These are phyloP conservation scores for Arizona elegans DNA, from an alignment of 2,113 vertebrate genomes.

Conservation along the genomic window DNA sequence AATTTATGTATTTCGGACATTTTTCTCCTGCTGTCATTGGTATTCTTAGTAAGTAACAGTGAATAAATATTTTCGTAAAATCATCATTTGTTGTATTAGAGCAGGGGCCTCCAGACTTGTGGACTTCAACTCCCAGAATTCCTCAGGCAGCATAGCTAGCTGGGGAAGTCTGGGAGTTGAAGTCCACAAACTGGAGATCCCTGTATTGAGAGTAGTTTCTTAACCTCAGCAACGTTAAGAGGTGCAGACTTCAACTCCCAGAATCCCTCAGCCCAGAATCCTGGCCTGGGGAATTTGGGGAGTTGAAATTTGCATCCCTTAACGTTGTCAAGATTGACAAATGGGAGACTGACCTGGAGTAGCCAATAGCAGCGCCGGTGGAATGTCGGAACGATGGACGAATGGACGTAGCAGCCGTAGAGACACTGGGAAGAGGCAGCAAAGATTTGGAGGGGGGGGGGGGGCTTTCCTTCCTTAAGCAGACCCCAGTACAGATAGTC, in stretches of 20 bases:
- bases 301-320: background rate
- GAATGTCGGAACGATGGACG: conserved; percentile 99
- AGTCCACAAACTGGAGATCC: background rate
- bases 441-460: background rate
- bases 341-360: conserved; percentile 87
- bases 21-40: background rate
- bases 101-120: background rate
- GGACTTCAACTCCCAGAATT: background rate
- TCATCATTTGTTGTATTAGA: background rate
- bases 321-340: background rate
- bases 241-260: background rate
- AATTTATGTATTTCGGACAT: background rate
- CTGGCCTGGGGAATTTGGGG: background rate
- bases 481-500: conserved; percentile 22
- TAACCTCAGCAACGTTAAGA: background rate
- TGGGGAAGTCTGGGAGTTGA: background rate
- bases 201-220: background rate
- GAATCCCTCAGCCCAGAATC: background rate
- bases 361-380: conserved; percentile 99
- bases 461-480: conserved; percentile 44
- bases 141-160: background rate
- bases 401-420: conserved; percentile 98
- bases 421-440: conserved; percentile 85
- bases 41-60: background rate
- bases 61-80: background rate